These are phyloP conservation scores for Tanytarsus gracilentus DNA, from an alignment of 2,888 invertebrate species.

Conservation along the genomic window DNA sequence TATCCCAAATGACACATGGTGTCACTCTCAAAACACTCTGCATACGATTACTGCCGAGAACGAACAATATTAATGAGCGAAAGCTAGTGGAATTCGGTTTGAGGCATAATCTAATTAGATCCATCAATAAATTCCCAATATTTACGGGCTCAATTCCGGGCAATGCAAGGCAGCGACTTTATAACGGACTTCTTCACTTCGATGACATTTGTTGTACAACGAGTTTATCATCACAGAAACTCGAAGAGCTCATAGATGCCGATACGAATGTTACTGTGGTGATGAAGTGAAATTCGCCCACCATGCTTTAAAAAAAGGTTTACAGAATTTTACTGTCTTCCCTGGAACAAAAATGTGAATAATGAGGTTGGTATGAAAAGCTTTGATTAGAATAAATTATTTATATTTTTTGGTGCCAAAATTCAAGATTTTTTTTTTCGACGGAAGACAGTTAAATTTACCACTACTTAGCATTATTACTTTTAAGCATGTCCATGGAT, in stretches of 20 bases:
- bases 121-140: slow-evolving; percentile 49
- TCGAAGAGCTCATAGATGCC: slow-evolving; percentile 74
- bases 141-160: slow-evolving; percentile 44
- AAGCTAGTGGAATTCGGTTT: slow-evolving; percentile 51
- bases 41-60: slow-evolving; percentile 55
- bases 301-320: too few relatives aligned
- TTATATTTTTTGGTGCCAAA: too few relatives aligned
- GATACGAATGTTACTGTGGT: slow-evolving; percentile 74
- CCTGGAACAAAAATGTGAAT: too few relatives aligned
- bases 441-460: too few relatives aligned
- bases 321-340: too few relatives aligned
- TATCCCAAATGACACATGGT: slow-evolving; percentile 60
- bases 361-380: too few relatives aligned
- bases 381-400: too few relatives aligned
- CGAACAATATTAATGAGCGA: slow-evolving; percentile 44
- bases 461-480: too few relatives aligned
- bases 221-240: slow-evolving; percentile 60
- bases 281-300: slow-evolving; percentile 58
- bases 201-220: slow-evolving; percentile 89
- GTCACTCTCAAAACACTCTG: slow-evolving; percentile 62
- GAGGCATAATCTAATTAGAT: slow-evolving; percentile 50
- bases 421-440: too few relatives aligned
- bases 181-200: slow-evolving; percentile 70
- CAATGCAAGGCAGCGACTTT: slow-evolving; percentile 53
- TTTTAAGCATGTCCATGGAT: too few relatives aligned